Percentiles rank a stretch among this genome's conserved stretches.
Conservation (phyloP, 2,797 vertebrate species). For the Anas flavirostris region DNA sequence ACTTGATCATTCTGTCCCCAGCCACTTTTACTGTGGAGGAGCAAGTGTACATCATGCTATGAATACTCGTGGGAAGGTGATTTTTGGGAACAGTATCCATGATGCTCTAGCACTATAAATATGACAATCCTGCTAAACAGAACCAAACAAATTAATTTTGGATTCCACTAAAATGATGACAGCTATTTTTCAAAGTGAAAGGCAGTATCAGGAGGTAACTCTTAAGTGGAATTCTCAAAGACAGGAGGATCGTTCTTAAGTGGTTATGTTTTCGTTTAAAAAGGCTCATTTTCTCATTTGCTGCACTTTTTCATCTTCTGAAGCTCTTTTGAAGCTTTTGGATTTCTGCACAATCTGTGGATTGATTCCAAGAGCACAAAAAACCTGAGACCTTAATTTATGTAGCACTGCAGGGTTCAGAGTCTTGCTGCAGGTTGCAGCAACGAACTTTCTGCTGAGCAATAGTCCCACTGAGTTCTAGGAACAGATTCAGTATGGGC, state of each 20-base stretch:
- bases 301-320: neutral
- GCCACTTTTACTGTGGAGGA: neutral
- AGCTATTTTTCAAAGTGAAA: neutral
- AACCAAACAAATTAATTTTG: neutral
- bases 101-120: neutral
- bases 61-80: neutral
- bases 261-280: too few relatives aligned
- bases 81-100: neutral
- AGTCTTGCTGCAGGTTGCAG: neutral
- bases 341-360: neutral
- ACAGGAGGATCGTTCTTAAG: neutral
- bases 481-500: neutral
- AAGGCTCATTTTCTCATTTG: too few relatives aligned
- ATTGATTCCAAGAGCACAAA: neutral
- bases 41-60: accelerated
- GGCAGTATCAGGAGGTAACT: neutral
- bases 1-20: neutral
- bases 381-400: neutral
- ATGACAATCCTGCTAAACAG: neutral
- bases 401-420: neutral
- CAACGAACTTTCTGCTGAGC: neutral
- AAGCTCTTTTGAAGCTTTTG: neutral
- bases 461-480: neutral
- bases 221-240: neutral
- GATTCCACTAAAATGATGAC: neutral